These are phyloP conservation scores for Melipona beecheii DNA, from an alignment of 2,888 invertebrate genomes.

Conservation along the genomic window DNA sequence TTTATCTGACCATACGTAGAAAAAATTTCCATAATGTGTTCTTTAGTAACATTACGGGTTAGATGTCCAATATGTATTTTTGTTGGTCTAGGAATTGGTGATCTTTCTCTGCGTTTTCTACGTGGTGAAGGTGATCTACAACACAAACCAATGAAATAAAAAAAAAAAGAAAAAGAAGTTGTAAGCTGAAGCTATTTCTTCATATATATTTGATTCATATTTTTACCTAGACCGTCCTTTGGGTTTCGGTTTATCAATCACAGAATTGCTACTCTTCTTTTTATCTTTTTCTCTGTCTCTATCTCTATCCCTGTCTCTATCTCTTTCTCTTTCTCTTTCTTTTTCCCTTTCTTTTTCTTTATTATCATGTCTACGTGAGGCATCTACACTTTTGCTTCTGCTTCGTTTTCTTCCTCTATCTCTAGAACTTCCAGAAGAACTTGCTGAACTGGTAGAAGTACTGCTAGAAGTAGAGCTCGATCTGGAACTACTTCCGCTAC, in stretches of 20 bases:
- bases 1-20: slow-evolving; percentile 94
- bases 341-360: slow-evolving; percentile 84
- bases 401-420: slow-evolving; percentile 87
- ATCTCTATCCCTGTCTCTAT: slow-evolving; percentile 83
- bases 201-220: background rate
- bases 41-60: slow-evolving; percentile 96
- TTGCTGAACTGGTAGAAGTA: slow-evolving; percentile 91
- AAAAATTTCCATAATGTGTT: slow-evolving; percentile 96
- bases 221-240: slow-evolving; percentile 79
- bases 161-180: background rate
- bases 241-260: slow-evolving; percentile 81
- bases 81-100: slow-evolving; percentile 95
- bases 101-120: slow-evolving; percentile 90
- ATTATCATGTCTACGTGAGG: slow-evolving; percentile 82
- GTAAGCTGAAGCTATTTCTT: background rate
- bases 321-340: slow-evolving; percentile 83
- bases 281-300: slow-evolving; percentile 83
- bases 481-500: slow-evolving; percentile 85
- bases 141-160: slow-evolving; percentile 14
- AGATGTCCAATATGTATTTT: slow-evolving; percentile 97
- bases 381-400: slow-evolving; percentile 82
- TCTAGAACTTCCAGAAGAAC: slow-evolving; percentile 86
- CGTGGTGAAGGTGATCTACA: slow-evolving; percentile 88
- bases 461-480: slow-evolving; percentile 92
- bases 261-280: slow-evolving; percentile 80